Evolutionary conservation across 2,113 vertebrate species (phyloP).

Genomic region (Paraplagusia blochii): DNA sequence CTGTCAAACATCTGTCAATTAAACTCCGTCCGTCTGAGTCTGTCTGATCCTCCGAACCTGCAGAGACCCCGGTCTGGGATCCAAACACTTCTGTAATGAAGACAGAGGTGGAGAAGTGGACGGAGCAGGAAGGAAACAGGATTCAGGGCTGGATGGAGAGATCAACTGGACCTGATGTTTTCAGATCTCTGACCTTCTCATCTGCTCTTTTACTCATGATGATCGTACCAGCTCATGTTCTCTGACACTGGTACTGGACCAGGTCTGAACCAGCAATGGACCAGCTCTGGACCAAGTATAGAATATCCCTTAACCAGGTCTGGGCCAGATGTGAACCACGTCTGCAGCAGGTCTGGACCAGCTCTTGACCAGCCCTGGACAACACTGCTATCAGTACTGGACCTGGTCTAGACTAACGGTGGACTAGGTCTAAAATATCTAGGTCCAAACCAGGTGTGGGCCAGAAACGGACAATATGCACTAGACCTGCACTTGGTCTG

Average conservation of each 20-base stretch:
- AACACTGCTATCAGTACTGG: too few species aligned
- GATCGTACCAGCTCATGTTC: conserved; percentile 34
- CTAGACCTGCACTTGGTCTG: too few species aligned
- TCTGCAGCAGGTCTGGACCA: too few species aligned
- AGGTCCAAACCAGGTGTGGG: too few species aligned
- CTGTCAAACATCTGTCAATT: conserved; percentile 52
- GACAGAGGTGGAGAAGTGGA: too few species aligned
- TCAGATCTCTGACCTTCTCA: conserved; percentile 14
- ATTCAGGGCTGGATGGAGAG: conserved; percentile 12
- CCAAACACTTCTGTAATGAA: conserved; percentile 31
- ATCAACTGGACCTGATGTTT: background rate
- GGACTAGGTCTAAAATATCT: too few species aligned
- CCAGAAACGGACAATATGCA: too few species aligned
- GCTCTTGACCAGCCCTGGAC: too few species aligned
- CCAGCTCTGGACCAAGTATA: background rate
- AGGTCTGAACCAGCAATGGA: background rate
- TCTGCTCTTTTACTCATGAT: conserved; percentile 27
- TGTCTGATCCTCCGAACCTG: conserved; percentile 44
- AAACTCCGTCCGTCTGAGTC: conserved; percentile 43
- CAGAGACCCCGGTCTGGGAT: conserved; percentile 6
- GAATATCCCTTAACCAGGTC: too few species aligned
- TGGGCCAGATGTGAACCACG: too few species aligned
- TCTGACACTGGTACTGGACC: conserved; percentile 15
- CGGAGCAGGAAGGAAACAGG: too few species aligned
- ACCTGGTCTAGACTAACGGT: too few species aligned